Base-by-base conservation (phyloP, 2,797 vertebrate genomes). In the Peromyscus eremicus region DNA sequence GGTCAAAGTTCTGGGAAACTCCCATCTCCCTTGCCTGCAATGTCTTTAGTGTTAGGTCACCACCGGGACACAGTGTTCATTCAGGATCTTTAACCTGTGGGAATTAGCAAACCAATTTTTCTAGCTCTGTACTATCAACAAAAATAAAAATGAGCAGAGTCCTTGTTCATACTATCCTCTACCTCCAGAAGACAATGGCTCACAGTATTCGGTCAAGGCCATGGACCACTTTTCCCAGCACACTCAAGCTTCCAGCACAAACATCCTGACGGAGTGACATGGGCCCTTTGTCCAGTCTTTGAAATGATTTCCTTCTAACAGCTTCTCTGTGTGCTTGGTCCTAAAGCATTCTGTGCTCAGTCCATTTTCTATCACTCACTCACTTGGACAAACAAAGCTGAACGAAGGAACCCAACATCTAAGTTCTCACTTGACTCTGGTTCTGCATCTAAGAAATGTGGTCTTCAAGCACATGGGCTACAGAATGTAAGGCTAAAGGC, bases 201-300 rank as follows among this genome's bases (percentile, higher is more conserved):
- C 88, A 68, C 21, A 93, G 71, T 75, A 75, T 92, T 77, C 86
- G 92, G 82, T 94, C 85, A 88, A 94, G 76, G 77, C 29, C 55
- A 10, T 60, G 23, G 49, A 21, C 60, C 88, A 76, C 13, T 95
- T 94, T 89, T 23, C 57, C 57, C 82, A 91, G 57, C 14, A 91
- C 80, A 93, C 25, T 93, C 49, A n/a, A 81, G 94, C 57, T 86
- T 90, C 70, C 37, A 32, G 40, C 55, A 92, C 40, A 73, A 34
- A 49, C 52, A 81, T 64, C 19, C 40, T 70, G 57, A 96, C n/a
- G 62, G 71, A 17, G n/a, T 84, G 25, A 55, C 64, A 77, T 7
- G 82, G 84, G n/a, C 7, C 37, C 75, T 87, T 46, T 83, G 37
- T 55, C 10, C n/a, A 93, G 32, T 27, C 52, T 94, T 76, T n/a